Percentiles rank a stretch among this genome's conserved stretches.
Conservation (phyloP, 1,140 invertebrate genomes). For the Atta colombica region DNA sequence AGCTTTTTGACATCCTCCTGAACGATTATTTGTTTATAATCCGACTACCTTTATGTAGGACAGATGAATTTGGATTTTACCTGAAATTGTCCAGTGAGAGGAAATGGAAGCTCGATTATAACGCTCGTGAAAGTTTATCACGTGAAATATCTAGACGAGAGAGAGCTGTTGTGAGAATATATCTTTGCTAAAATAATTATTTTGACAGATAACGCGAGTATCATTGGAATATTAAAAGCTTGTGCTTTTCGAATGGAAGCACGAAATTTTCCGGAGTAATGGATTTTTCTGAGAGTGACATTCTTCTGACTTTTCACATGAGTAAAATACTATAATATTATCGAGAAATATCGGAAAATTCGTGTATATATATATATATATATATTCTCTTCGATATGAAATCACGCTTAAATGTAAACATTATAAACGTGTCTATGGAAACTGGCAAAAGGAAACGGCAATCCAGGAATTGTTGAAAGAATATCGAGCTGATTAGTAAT, state of each 20-base stretch:
- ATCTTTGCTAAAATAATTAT: background rate
- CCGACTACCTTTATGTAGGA: background rate
- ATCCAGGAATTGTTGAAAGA: constrained; percentile 67
- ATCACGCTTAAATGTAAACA: constrained; percentile 6
- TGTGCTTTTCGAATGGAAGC: background rate
- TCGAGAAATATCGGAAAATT: constrained; percentile 55
- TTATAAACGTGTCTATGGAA: constrained; percentile 28
- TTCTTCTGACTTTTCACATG: background rate
- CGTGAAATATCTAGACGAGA: background rate
- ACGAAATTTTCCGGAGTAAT: background rate
- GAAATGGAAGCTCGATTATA: background rate
- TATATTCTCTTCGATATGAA: background rate
- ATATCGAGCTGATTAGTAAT: constrained; percentile 65
- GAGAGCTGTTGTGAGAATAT: background rate
- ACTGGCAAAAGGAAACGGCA: constrained; percentile 1
- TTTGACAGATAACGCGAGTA: background rate
- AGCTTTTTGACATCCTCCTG: constrained; percentile 19
- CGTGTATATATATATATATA: background rate
- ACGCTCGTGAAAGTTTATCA: background rate
- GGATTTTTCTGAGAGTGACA: background rate
- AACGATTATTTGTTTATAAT: constrained; percentile 7
- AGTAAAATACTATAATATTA: constrained; percentile 11
- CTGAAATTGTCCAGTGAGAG: background rate
- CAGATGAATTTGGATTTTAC: constrained; percentile 1
- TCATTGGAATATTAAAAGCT: background rate